Base-by-base conservation (phyloP, 2,888 invertebrate genomes). In the Agriopis leucophaearia region DNA sequence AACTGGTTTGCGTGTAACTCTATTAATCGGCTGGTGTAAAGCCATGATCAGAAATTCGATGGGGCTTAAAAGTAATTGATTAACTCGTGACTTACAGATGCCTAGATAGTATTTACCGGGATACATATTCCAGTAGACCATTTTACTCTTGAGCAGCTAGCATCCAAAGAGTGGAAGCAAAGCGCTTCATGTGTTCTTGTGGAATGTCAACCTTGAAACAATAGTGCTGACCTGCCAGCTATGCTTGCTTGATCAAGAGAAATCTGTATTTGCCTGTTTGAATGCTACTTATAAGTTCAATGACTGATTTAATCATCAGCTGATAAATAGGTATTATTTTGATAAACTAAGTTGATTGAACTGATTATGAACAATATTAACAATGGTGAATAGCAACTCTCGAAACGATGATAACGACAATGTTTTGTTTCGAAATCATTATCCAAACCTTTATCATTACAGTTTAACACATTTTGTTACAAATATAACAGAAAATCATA, bases 291-390 rank as follows among this genome's bases (percentile, higher is more conserved):
- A 45, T 27, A 59, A 51, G 56, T 48, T 48, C 50, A 52, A 47
- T 38, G 40, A 59, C 10, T 50, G 58, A 52, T 62, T 60, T 18
- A 38, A 35, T 35, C 35, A 35, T 48, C 45, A 13, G n/a, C 38
- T 51, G 44, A 58, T 45, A 36, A 56, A 50, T 50, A 50, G 56
- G 8, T 9, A 12, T 18, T n/a, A 51, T 27, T 51, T 36, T 36
- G 52, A 52, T 36, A 18, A 48, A 13, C 7, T n/a, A 51, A 51
- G 1, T 51, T 0, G 38, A 15, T 54, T 16, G 40, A 40, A 27
- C 40, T 40, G 38, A 54, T 54, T 16, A 40, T 12, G 16, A 40
- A 54, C 16, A 40, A 54, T 16, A 40, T 10, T 4, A 0, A 54
- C 15, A 18, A 40, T 15, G 8, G 54, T n/a, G n/a, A 35, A 52